Base-by-base conservation (phyloP, 2,888 invertebrate species). In the Hybos culiciformis region DNA sequence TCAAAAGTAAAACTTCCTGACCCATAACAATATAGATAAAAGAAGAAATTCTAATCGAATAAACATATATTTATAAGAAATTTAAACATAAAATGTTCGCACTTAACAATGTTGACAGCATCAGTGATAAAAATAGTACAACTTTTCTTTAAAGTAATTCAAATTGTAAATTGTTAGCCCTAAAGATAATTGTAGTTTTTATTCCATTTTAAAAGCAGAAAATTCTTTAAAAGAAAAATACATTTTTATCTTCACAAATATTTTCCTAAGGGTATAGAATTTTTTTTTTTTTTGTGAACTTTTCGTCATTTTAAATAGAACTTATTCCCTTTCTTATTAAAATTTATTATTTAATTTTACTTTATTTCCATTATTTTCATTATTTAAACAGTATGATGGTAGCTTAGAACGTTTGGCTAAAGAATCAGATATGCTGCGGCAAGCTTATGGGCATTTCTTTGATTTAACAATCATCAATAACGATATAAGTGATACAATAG, bases 361-460 rank as follows among this genome's bases (percentile, higher is more conserved):
- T 19, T 29, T 24, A 12, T 1, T 15, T 5, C n/a, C n/a, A 14
- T 43, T 46, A n/a, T 40, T 43, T 32, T 43, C 44, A 34, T 39
- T 42, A 44, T 45, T 45, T 51, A 43, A 49, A 69, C 70, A 98
- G 97, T 92, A 87, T 61, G 98, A 98, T 68, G 97, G 96, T 45
- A 97, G 96, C 57, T 71, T 99, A 60, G 97, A 98, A 66, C 78
- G 93, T 44, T 71, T 98, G 51, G 88, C 92, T 21, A 90, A 91
- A 57, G 98, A 98, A 67, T 96, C 96, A 40, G 96, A 98, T 56
- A 82, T 93, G 68, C 73, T 99, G 49, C 83, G 92, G 29, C 88
- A 91, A 62, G 91, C 96, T 12, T 99, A 98, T 70, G 96, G 97
- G 36, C 98, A 98, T 69, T 91, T 91, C 70, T 98, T 98, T 73